phyloP scores from a whole-genome alignment of 2,113 vertebrate genomes.

The Aegypius monachus region DNA sequence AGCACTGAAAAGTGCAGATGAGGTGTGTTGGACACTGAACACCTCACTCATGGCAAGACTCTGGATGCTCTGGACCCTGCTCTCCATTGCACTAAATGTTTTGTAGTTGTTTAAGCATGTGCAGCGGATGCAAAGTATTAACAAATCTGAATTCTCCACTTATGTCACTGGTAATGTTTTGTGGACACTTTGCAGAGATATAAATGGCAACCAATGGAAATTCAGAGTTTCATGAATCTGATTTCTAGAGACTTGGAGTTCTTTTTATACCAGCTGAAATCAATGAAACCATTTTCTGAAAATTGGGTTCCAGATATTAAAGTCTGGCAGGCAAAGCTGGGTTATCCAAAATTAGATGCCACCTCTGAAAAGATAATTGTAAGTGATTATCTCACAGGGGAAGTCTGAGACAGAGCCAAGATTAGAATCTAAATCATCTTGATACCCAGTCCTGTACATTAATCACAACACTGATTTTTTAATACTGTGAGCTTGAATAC shows the following conservation, averaged over 20 bases:
- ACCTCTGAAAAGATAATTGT: not conserved
- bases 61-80: not conserved
- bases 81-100: not conserved
- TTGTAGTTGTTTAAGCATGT: not conserved
- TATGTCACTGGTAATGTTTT: not conserved
- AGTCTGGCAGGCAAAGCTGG: not conserved
- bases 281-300: not conserved
- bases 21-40: not conserved
- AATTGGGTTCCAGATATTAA: not conserved
- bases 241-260: not conserved
- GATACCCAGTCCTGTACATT: not conserved
- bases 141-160: not conserved
- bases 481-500: not conserved
- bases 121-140: not conserved
- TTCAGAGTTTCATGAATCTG: not conserved
- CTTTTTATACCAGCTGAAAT: not conserved
- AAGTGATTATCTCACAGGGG: not conserved
- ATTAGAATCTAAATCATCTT: not conserved
- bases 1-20: not conserved
- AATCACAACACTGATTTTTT: not conserved
- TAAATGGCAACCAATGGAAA: not conserved
- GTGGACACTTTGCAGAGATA: not conserved
- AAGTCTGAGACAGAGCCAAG: not conserved
- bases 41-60: not conserved
- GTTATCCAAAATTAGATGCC: conserved; percentile 1